Evolutionary conservation across 2,113 vertebrate species (phyloP).

Genomic region (Herpetotheres cachinnans): DNA sequence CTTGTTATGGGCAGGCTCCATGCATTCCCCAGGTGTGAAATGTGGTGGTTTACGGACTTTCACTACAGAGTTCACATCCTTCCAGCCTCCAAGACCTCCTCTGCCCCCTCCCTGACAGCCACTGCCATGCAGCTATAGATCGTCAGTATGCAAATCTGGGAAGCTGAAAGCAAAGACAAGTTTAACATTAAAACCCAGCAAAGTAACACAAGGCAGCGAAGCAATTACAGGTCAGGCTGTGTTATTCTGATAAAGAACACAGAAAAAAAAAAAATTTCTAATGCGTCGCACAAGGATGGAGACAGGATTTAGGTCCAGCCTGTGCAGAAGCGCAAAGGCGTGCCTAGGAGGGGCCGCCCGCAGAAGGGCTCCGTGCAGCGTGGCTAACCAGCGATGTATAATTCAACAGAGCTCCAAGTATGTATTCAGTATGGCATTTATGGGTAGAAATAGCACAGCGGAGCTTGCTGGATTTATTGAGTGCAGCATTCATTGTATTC

Average conservation of each 20-base stretch:
- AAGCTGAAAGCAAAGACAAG: neutral
- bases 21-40: neutral
- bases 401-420: neutral
- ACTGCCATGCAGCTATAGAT: neutral
- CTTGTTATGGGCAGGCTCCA: neutral
- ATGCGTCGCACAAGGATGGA: neutral
- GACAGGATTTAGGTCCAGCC: neutral
- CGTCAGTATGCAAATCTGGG: accelerated
- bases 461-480: neutral
- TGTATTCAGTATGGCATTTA: neutral
- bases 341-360: accelerated
- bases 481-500: neutral
- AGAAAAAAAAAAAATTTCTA: neutral
- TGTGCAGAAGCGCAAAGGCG: neutral
- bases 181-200: neutral
- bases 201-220: neutral
- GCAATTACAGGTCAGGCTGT: neutral
- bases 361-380: too few species aligned
- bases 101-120: neutral
- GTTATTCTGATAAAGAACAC: neutral
- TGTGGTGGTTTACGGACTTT: neutral
- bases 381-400: neutral
- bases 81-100: neutral
- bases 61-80: neutral
- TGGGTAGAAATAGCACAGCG: neutral